Conservation (phyloP, 2,888 invertebrate genomes). For the Resseliella maxima region DNA sequence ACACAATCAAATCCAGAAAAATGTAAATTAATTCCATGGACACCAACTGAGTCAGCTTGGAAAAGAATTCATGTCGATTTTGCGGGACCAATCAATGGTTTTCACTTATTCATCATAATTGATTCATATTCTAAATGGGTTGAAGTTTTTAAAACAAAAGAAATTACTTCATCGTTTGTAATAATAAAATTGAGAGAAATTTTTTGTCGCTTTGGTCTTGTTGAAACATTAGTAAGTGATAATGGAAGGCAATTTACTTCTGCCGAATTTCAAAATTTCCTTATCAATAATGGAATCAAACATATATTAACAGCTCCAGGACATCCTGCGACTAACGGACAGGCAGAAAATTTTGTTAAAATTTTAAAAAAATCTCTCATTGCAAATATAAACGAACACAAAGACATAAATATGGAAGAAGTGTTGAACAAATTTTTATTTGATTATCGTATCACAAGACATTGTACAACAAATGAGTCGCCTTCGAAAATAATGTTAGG, state of each 20-base stretch:
- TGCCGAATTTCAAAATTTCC: slow-evolving; percentile 17
- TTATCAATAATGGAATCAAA: background rate
- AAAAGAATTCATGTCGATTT: slow-evolving; percentile 67
- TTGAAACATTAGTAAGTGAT: background rate
- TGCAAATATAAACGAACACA: background rate
- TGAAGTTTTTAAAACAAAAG: slow-evolving; percentile 19
- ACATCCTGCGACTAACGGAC: slow-evolving; percentile 42
- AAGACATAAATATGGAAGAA: no score
- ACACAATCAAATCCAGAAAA: slow-evolving; percentile 7
- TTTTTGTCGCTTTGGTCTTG: slow-evolving; percentile 8
- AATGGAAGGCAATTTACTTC: slow-evolving; percentile 53
- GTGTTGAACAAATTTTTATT: slow-evolving; percentile 11
- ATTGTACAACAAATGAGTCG: background rate
- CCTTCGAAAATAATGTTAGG: background rate
- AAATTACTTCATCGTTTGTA: background rate
- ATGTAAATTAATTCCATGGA: slow-evolving; percentile 59
- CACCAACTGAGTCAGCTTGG: slow-evolving; percentile 62
- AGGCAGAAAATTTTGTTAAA: slow-evolving; percentile 58
- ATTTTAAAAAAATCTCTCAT: slow-evolving; percentile 57
- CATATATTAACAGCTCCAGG: slow-evolving; percentile 1
- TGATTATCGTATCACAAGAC: background rate
- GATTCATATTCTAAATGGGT: slow-evolving; percentile 66
- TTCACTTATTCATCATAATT: slow-evolving; percentile 63
- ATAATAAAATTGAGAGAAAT: slow-evolving; percentile 11
- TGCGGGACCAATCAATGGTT: slow-evolving; percentile 64